These are phyloP conservation scores for Scatophagus argus DNA, from an alignment of 2,113 vertebrate genomes.

Conservation along the genomic window DNA sequence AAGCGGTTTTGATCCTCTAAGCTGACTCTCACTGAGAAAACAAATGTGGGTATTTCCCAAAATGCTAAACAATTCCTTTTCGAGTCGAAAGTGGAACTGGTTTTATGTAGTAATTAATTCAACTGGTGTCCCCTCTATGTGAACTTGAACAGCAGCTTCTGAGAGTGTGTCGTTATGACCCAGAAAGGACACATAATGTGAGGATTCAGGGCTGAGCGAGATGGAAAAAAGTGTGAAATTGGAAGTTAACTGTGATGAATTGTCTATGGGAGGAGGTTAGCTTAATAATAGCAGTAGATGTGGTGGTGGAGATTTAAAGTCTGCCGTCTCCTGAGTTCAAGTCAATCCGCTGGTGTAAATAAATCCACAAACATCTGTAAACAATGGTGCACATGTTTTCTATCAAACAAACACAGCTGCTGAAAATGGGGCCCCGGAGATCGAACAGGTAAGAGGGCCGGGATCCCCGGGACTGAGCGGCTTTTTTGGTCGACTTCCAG, in stretches of 20 bases:
- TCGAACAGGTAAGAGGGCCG: conserved; percentile 57
- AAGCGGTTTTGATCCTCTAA: background rate
- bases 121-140: conserved; percentile 15
- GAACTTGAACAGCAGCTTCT: conserved; percentile 26
- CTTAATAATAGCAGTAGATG: conserved; percentile 83
- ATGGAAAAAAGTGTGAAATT: conserved; percentile 42
- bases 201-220: conserved; percentile 62
- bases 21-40: background rate
- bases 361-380: conserved; percentile 90
- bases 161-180: conserved; percentile 67
- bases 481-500: conserved; percentile 62
- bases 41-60: conserved; percentile 15
- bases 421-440: conserved; percentile 75
- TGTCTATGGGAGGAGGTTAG: conserved; percentile 66
- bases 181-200: conserved; percentile 70
- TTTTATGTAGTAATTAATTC: conserved; percentile 62
- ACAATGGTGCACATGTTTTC: conserved; percentile 78
- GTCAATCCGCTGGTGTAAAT: conserved; percentile 89
- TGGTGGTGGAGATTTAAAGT: conserved; percentile 49
- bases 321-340: conserved; percentile 58
- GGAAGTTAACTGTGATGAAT: conserved; percentile 77
- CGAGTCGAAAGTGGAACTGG: conserved; percentile 32
- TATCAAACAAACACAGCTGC: conserved; percentile 81
- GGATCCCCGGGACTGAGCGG: conserved; percentile 36
- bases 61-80: conserved; percentile 20